Conservation (phyloP, 2,888 invertebrate genomes). For the Agrochola litura region DNA sequence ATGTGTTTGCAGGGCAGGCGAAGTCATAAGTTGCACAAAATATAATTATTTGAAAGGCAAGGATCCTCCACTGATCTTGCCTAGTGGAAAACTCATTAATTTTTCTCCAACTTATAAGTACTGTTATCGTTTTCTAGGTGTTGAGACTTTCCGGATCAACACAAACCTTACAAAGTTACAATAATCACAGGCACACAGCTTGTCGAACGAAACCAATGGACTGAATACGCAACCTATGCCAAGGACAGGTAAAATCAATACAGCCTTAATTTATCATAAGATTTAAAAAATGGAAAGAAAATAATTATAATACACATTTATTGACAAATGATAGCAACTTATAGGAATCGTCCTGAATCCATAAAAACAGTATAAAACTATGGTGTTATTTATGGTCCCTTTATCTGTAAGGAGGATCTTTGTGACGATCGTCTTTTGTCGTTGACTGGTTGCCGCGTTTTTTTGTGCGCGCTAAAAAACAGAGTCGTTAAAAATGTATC, state of each 20-base stretch:
- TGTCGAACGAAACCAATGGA: neutral
- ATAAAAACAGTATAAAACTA: conserved; percentile 75
- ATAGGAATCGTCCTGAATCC: conserved; percentile 59
- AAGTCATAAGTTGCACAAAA: neutral
- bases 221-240: neutral
- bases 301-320: conserved; percentile 63
- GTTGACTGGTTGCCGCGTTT: conserved; percentile 84
- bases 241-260: conserved; percentile 47
- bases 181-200: too few species aligned
- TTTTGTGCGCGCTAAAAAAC: conserved; percentile 80
- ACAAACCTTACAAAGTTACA: neutral
- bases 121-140: neutral
- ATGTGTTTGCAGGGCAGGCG: neutral
- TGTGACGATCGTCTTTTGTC: conserved; percentile 84
- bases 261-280: conserved; percentile 56
- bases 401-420: conserved; percentile 82
- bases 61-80: too few species aligned
- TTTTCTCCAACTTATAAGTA: neutral
- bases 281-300: conserved; percentile 48
- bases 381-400: conserved; percentile 87
- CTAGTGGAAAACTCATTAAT: neutral
- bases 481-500: conserved; percentile 79
- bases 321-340: conserved; percentile 68
- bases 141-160: neutral
- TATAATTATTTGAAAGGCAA: neutral